A percentile compares a stretch with the other conserved stretches of the same genome.
Evolutionary conservation across 2,797 vertebrate genomes (phyloP).

Genomic region (Gymnocypris eckloni): DNA sequence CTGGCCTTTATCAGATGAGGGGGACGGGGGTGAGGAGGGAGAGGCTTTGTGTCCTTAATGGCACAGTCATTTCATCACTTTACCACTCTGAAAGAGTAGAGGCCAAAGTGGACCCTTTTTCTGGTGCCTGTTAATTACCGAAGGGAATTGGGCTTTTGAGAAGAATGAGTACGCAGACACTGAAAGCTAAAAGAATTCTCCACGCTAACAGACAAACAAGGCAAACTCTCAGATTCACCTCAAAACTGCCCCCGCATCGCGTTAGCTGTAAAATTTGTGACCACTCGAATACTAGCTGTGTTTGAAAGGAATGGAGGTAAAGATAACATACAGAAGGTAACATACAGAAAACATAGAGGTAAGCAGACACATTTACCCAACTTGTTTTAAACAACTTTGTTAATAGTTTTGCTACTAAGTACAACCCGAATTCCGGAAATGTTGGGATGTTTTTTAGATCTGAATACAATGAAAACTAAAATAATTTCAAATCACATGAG

Average conservation of each 20-base stretch:
- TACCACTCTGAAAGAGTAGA: conserved; percentile 65
- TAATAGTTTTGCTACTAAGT: background rate
- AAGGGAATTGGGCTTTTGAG: conserved; percentile 63
- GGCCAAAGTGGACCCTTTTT: conserved; percentile 62
- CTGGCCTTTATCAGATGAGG: conserved; percentile 73
- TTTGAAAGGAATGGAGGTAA: background rate
- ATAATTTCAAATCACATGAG: too few relatives aligned
- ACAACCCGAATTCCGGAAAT: too few relatives aligned
- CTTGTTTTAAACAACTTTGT: background rate
- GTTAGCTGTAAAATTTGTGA: conserved; percentile 40
- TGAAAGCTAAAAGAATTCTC: conserved; percentile 49
- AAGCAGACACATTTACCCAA: background rate
- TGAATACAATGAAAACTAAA: too few relatives aligned
- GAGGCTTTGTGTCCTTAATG: conserved; percentile 79
- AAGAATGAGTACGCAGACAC: conserved; percentile 54
- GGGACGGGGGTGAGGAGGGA: conserved; percentile 73
- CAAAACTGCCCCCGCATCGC: conserved; percentile 16
- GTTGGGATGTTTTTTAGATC: too few relatives aligned
- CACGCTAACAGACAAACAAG: conserved; percentile 49
- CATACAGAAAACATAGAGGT: background rate
- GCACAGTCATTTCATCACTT: conserved; percentile 73
- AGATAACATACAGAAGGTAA: too few relatives aligned
- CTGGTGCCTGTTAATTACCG: conserved; percentile 77
- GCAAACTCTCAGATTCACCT: conserved; percentile 50
- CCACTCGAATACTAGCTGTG: conserved; percentile 25